Conservation (phyloP, 2,113 vertebrate genomes). For the Sterna hirundo region DNA sequence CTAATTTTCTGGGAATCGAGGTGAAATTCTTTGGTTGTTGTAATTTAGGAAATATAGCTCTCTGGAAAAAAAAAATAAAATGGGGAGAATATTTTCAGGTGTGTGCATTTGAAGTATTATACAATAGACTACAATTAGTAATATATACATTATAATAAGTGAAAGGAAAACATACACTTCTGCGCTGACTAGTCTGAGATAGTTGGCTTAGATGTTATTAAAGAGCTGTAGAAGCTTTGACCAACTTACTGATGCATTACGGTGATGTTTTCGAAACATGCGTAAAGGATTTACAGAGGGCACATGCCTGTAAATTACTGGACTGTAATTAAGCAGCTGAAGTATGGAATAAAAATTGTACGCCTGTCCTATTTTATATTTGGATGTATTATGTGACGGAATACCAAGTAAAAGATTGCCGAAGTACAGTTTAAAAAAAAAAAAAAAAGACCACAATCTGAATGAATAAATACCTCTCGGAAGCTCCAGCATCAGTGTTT, state of each 20-base stretch:
- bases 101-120: slow-evolving; percentile 18
- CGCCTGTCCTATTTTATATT: slow-evolving; percentile 47
- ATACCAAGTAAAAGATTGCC: slow-evolving; percentile 15
- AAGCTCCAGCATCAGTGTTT: slow-evolving; percentile 39
- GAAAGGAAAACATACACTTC: slow-evolving; percentile 17
- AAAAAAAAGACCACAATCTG: not conserved
- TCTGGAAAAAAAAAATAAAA: not conserved
- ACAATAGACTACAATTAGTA: slow-evolving; percentile 16
- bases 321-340: slow-evolving; percentile 40
- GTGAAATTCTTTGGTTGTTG: slow-evolving; percentile 1
- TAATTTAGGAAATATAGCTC: not conserved
- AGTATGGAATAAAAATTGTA: slow-evolving; percentile 42
- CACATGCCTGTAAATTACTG: slow-evolving; percentile 43
- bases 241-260: slow-evolving; percentile 10
- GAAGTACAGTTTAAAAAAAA: not conserved
- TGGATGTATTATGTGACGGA: slow-evolving; percentile 14
- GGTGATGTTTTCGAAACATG: slow-evolving; percentile 31
- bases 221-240: slow-evolving; percentile 45
- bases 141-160: slow-evolving; percentile 11
- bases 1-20: slow-evolving; percentile 1
- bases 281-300: slow-evolving; percentile 38
- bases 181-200: slow-evolving; percentile 33
- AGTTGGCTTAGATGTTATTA: slow-evolving; percentile 33
- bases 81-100: slow-evolving; percentile 5
- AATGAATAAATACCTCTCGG: slow-evolving; percentile 63